Evolutionary conservation across 2,797 vertebrate species (phyloP).

Genomic region (Glossophaga mutica): DNA sequence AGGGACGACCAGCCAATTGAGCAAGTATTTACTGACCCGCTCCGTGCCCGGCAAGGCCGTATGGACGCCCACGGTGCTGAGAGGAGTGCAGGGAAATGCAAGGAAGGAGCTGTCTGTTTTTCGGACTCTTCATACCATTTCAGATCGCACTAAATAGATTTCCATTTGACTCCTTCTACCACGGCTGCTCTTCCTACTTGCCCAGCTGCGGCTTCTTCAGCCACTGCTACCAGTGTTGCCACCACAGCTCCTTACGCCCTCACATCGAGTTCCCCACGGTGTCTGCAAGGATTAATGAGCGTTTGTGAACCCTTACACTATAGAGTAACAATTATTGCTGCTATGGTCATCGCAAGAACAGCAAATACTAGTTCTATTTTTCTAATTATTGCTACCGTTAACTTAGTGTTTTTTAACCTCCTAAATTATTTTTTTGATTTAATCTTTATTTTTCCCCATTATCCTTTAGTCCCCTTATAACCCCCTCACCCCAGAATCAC

Average conservation of each 20-base stretch:
- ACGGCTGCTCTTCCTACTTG: neutral
- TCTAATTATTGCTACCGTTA: neutral
- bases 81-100: neutral
- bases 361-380: neutral
- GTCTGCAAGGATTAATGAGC: neutral
- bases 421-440: no score
- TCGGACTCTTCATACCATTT: neutral
- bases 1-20: neutral
- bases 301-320: neutral
- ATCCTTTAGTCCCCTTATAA: no score
- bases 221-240: accelerated
- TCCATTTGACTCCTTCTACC: neutral
- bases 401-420: neutral
- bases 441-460: no score
- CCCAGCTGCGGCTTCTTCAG: accelerated
- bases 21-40: neutral
- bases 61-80: neutral
- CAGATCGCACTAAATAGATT: neutral
- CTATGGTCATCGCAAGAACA: neutral
- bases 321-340: neutral
- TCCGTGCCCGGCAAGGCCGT: neutral
- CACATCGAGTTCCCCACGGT: neutral
- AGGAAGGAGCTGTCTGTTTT: neutral
- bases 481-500: neutral
- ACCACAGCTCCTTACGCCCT: neutral